A percentile compares a stretch with the other conserved stretches of the same genome.
Evolutionary conservation across 2,888 invertebrate species (phyloP).

Genomic region (Xanthia icteritia): DNA sequence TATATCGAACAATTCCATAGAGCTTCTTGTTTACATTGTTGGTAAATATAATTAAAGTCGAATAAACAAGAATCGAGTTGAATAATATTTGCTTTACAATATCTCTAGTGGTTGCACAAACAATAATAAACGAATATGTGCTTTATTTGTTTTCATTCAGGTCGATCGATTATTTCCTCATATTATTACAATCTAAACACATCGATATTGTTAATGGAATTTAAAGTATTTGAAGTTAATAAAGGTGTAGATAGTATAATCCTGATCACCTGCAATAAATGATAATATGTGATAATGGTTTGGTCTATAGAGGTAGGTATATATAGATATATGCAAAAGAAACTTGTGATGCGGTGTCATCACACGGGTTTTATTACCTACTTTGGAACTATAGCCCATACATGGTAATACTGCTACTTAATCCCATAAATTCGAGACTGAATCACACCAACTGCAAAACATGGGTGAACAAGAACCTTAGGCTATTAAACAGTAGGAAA

Average conservation of each 20-base stretch:
- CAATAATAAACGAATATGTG: constrained; percentile 48
- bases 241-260: constrained; percentile 16
- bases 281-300: constrained; percentile 18
- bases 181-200: constrained; percentile 29
- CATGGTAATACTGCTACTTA: not conserved
- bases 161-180: constrained; percentile 39
- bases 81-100: constrained; percentile 25
- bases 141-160: constrained; percentile 48
- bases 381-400: too few relatives aligned
- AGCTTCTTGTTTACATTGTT: constrained; percentile 10
- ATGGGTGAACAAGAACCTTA: not conserved
- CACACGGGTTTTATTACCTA: too few relatives aligned
- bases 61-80: constrained; percentile 11
- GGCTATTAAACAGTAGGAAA: constrained; percentile 1
- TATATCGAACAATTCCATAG: constrained; percentile 22
- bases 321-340: too few relatives aligned
- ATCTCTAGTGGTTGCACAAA: constrained; percentile 31
- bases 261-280: constrained; percentile 23
- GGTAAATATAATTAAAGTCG: constrained; percentile 15
- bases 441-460: not conserved
- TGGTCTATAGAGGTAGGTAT: not conserved
- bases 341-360: not conserved
- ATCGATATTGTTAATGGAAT: constrained; percentile 31
- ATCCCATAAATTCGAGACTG: not conserved
- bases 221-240: constrained; percentile 15